Percentiles rank a stretch among this genome's conserved stretches.
phyloP scores from a whole-genome alignment of 2,888 invertebrate species.

The Drosophila yooni region DNA sequence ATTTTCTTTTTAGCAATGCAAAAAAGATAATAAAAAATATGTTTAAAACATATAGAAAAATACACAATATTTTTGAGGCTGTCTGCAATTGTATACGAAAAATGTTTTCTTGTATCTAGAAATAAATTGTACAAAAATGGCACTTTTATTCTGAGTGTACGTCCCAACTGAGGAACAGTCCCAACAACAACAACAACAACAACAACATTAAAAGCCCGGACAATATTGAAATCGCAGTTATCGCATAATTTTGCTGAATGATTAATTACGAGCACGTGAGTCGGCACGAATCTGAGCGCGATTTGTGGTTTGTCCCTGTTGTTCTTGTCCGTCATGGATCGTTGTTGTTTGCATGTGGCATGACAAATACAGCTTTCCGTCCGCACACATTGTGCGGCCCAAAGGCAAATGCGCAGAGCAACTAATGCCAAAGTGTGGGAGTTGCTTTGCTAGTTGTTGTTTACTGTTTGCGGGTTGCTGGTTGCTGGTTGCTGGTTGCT shows the following conservation, averaged over 20 bases:
- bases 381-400: not conserved
- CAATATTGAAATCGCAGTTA: conserved; percentile 39
- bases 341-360: conserved; percentile 31
- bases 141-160: not conserved
- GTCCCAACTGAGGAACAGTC: not conserved
- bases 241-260: conserved; percentile 34
- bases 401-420: conserved; percentile 29
- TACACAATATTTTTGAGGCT: not conserved
- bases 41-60: not conserved
- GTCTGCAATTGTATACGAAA: too few relatives aligned
- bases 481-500: conserved; percentile 7
- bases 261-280: conserved; percentile 48
- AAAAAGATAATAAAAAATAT: not conserved
- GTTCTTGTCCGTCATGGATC: conserved; percentile 26
- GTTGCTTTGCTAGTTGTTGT: conserved; percentile 35
- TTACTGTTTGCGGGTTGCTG: conserved; percentile 9
- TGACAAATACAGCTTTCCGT: conserved; percentile 35
- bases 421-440: conserved; percentile 18
- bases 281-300: conserved; percentile 27
- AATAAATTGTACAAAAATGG: too few relatives aligned
- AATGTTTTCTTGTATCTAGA: not conserved
- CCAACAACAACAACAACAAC: conserved; percentile 1
- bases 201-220: not conserved
- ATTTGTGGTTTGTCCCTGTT: conserved; percentile 15
- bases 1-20: not conserved